Evolutionary conservation across 2,888 invertebrate species (phyloP), one percentile per base, ranked within the genome.

Genomic region (Meiosimyza platycephala): DNA sequence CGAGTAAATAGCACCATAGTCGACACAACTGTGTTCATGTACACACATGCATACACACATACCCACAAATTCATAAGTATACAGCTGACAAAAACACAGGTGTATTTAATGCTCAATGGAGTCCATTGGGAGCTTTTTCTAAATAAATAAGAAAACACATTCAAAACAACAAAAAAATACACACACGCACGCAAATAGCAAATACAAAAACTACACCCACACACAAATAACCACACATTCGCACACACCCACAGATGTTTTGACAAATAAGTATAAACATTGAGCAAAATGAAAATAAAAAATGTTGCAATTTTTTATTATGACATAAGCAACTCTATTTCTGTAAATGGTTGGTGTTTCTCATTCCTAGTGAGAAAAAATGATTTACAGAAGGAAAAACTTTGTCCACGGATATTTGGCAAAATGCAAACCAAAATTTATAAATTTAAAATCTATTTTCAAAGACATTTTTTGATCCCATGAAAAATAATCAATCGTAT

Each of bases 31-130:
- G 33, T 16, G 64, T 40, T 4, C 33, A 33, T 52, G 47, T 4
- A 16, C 15, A 16, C 59, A 59, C 59, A 63, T 11, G 51, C 33
- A 50, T 5, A 28, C 28, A 33, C n/a, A n/a, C n/a, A n/a, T n/a
- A n/a, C n/a, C n/a, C n/a, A n/a, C 16, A 50, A 28, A 54, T 28
- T 54, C 57, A 40, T 52, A 59, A 11, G 13, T 15, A 22, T 54
- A 60, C 33, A 66, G 28, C 40, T 70, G 16, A 55, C 33, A 48
- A 65, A 47, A 52, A 47, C 28, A 28, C 74, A 74, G 74, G 64
- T 71, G 74, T 68, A 67, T 68, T 74, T 68, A 69, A 71, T 72
- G 74, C 74, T 64, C 72, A 47, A 64, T 68, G 59, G 57, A 51
- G 59, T 68, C 65, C 57, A 51, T 50, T 68, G 71, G 62, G 51